Conservation (phyloP, 2,797 vertebrate species). For the Ceyx erithaca region DNA sequence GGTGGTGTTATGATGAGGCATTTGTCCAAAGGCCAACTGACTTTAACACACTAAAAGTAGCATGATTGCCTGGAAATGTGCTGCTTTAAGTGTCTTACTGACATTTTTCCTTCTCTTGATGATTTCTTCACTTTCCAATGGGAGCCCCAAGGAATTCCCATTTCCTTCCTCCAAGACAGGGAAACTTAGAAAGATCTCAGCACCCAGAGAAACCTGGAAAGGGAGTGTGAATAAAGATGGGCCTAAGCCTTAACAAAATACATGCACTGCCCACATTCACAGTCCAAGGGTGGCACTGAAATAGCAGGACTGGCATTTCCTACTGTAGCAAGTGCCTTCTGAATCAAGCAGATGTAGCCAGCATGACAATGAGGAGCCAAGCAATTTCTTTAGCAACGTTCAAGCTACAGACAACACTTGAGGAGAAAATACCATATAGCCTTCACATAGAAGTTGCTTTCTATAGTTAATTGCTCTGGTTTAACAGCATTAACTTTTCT, state of each 20-base stretch:
- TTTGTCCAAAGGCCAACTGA: constrained; percentile 74
- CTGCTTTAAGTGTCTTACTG: constrained; percentile 59
- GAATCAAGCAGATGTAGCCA: neutral
- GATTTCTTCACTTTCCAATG: constrained; percentile 20
- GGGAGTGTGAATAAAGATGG: neutral
- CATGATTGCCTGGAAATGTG: constrained; percentile 55
- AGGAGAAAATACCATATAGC: neutral
- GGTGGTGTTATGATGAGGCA: constrained; percentile 71
- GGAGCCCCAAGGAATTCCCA: neutral
- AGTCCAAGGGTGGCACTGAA: neutral
- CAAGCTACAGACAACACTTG: neutral
- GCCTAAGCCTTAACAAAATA: neutral
- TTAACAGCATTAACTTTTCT: neutral
- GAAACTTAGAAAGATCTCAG: neutral
- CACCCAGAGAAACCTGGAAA: neutral
- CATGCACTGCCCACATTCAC: neutral
- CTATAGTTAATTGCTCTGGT: neutral
- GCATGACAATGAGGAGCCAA: neutral
- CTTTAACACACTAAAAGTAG: constrained; percentile 65
- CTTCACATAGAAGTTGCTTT: constrained; percentile 16
- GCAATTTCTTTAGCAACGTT: constrained; percentile 13
- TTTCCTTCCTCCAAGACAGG: neutral
- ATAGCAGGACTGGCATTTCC: neutral
- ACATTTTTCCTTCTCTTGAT: constrained; percentile 48
- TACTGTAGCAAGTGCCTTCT: neutral